Percentiles rank a stretch among this genome's conserved stretches.
Conservation (phyloP, 2,888 invertebrate genomes). For the Lagria hirta region DNA sequence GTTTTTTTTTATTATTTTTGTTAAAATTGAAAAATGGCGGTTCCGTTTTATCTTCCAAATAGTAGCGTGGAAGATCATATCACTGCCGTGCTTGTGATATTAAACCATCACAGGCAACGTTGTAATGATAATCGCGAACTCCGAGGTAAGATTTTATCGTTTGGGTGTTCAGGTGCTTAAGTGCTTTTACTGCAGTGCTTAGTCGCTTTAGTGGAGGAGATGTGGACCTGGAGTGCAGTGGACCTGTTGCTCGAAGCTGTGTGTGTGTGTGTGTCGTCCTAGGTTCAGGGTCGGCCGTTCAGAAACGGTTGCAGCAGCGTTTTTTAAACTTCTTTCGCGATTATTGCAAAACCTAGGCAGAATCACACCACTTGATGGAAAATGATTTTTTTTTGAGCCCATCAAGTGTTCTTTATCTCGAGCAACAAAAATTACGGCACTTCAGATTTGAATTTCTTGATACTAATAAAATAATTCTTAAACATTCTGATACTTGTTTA, state of each 20-base stretch:
- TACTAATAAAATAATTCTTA: no score
- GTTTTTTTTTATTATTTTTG: constrained; percentile 28
- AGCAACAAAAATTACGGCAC: no score
- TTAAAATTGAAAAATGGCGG: constrained; percentile 52
- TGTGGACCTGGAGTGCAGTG: constrained; percentile 26
- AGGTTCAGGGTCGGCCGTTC: constrained; percentile 46
- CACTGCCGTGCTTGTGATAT: constrained; percentile 17
- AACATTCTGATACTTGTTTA: no score
- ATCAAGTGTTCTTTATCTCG: constrained; percentile 32
- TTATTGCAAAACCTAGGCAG: constrained; percentile 6
- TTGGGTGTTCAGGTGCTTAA: constrained; percentile 4
- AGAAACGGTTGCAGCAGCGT: constrained; percentile 37
- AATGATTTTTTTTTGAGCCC: constrained; percentile 36
- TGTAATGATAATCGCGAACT: constrained; percentile 7
- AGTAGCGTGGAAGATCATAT: constrained; percentile 46
- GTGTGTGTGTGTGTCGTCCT: no score
- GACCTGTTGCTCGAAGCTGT: constrained; percentile 47
- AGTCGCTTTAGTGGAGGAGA: no score
- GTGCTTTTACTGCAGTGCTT: no score
- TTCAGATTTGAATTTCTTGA: no score
- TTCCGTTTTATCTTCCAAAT: constrained; percentile 51
- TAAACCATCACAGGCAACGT: constrained; percentile 16
- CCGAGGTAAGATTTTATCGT: constrained; percentile 17
- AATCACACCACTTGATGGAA: constrained; percentile 36
- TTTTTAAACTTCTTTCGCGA: constrained; percentile 20